Percentiles rank a stretch among this genome's conserved stretches.
Conservation (phyloP, 2,797 vertebrate genomes). For the Natrix natrix region DNA sequence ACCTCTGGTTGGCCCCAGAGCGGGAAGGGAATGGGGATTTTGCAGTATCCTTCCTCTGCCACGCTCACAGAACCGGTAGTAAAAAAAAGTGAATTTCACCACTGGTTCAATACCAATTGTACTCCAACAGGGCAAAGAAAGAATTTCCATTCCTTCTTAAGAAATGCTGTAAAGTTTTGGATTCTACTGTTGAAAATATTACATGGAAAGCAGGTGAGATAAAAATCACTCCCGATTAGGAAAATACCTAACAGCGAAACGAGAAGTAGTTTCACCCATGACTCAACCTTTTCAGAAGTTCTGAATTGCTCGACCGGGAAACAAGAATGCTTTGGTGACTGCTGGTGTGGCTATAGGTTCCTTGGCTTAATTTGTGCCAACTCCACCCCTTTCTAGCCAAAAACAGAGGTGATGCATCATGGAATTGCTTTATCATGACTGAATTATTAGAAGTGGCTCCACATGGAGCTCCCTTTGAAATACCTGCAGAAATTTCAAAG, state of each 20-base stretch:
- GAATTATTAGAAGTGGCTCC: background rate
- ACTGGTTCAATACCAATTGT: background rate
- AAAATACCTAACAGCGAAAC: background rate
- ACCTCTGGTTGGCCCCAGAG: too few species aligned
- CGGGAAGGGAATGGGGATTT: too few species aligned
- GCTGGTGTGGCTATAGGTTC: background rate
- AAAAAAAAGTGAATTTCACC: too few species aligned
- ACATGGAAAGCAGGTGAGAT: background rate
- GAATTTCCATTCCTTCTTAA: background rate
- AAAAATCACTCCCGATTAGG: background rate
- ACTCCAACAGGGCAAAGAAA: background rate
- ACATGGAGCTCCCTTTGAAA: background rate
- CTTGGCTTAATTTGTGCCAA: background rate
- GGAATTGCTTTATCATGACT: background rate
- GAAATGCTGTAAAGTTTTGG: background rate
- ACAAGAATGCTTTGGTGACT: background rate
- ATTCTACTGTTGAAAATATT: background rate
- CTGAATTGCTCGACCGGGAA: background rate
- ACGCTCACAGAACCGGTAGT: too few species aligned
- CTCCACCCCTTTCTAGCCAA: background rate
- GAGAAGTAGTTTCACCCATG: background rate
- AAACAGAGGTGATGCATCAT: background rate
- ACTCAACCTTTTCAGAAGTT: background rate
- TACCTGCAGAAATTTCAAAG: background rate
- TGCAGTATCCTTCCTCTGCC: too few species aligned